Evolutionary conservation across 1,140 invertebrate genomes (phyloP).

Genomic region (Saccostrea echinata): DNA sequence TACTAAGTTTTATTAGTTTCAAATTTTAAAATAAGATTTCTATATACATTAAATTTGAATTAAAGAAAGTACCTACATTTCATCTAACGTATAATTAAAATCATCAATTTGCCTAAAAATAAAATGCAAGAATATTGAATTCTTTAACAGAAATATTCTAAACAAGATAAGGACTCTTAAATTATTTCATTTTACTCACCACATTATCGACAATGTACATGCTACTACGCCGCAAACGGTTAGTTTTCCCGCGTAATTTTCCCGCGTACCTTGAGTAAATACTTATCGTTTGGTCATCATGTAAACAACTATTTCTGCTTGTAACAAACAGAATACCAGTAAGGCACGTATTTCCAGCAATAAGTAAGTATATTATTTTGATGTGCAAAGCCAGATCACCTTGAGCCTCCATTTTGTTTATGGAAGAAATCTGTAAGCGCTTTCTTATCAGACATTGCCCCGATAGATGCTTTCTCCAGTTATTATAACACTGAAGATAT

Average conservation of each 20-base stretch:
- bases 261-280: slow-evolving; percentile 2
- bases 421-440: not conserved
- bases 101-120: too few species aligned
- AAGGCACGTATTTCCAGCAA: slow-evolving; percentile 1
- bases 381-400: not conserved
- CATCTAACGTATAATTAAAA: too few species aligned
- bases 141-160: too few species aligned
- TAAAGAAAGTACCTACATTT: too few species aligned
- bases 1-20: too few species aligned
- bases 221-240: not conserved
- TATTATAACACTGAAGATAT: slow-evolving; percentile 2
- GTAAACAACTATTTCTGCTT: not conserved
- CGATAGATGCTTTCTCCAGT: slow-evolving; percentile 13
- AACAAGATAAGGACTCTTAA: too few species aligned
- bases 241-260: slow-evolving; percentile 27
- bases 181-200: not conserved
- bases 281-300: slow-evolving; percentile 18
- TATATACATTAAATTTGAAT: too few species aligned
- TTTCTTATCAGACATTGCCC: slow-evolving; percentile 16
- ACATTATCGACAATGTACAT: not conserved
- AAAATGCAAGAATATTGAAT: too few species aligned
- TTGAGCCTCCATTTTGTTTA: slow-evolving; percentile 21
- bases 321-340: not conserved
- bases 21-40: too few species aligned
- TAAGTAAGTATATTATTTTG: slow-evolving; percentile 22